Percentiles rank a stretch among this genome's conserved stretches.
These are phyloP conservation scores for Struthio camelus DNA, from an alignment of 2,113 vertebrate genomes.

Conservation along the genomic window DNA sequence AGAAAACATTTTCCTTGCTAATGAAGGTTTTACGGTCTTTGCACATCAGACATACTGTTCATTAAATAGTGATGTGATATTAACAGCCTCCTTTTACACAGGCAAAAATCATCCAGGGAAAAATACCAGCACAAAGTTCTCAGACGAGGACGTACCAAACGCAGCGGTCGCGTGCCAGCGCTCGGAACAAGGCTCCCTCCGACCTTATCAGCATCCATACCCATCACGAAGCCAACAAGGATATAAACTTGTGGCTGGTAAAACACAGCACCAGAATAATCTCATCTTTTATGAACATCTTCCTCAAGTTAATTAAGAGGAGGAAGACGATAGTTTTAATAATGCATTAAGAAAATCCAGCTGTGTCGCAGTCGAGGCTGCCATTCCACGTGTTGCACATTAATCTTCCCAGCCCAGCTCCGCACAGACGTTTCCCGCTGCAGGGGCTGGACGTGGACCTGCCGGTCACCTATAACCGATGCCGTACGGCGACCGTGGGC, in stretches of 20 bases:
- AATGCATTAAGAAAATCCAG: background rate
- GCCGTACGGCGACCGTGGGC: background rate
- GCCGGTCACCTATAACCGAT: fast-evolving
- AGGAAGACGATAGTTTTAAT: background rate
- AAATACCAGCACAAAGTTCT: background rate
- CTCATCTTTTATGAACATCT: background rate
- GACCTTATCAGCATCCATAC: background rate
- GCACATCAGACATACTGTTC: background rate
- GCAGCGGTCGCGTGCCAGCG: background rate
- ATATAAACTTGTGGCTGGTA: fast-evolving
- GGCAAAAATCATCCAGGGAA: background rate
- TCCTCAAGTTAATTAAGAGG: background rate
- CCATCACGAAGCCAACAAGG: background rate
- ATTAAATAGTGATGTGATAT: background rate
- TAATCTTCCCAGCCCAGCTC: fast-evolving
- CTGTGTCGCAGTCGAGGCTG: background rate
- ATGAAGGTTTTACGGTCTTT: background rate
- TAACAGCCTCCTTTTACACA: background rate
- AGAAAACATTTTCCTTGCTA: background rate
- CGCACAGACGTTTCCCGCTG: fast-evolving
- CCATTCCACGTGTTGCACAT: fast-evolving
- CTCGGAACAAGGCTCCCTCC: too few relatives aligned
- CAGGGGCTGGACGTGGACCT: too few relatives aligned
- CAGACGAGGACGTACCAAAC: background rate
- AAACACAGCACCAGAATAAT: background rate